Conservation (phyloP, 2,113 vertebrate species). For the Numenius arquata region DNA sequence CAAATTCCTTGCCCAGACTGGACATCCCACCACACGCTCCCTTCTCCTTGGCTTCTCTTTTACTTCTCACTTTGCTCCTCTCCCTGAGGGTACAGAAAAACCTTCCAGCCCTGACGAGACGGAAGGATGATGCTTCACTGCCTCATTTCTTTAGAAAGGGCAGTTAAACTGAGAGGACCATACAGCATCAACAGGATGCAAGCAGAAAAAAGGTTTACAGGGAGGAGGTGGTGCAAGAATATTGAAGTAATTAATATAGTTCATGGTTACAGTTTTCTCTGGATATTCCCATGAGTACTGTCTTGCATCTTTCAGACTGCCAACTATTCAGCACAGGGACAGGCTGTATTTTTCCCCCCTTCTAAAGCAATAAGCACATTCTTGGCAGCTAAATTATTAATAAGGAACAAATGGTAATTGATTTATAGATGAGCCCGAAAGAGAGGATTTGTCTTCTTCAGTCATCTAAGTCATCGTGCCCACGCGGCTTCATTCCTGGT, state of each 20-base stretch:
- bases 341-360: background rate
- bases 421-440: constrained; percentile 4
- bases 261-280: background rate
- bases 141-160: background rate
- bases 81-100: background rate
- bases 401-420: constrained; percentile 49
- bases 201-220: background rate
- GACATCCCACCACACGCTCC: background rate
- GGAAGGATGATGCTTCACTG: background rate
- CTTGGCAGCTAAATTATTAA: constrained; percentile 64
- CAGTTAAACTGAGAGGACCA: background rate
- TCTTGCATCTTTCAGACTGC: background rate
- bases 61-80: background rate
- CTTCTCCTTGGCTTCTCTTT: background rate
- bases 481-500: background rate
- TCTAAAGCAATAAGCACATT: constrained; percentile 21
- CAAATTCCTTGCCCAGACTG: background rate
- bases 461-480: background rate
- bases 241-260: background rate
- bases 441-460: background rate
- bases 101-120: background rate
- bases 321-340: background rate
- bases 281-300: background rate
- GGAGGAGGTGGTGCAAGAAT: background rate
- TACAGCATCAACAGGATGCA: background rate